Percentiles rank a stretch among this genome's conserved stretches.
Evolutionary conservation across 1,140 invertebrate genomes (phyloP).

Genomic region (Calosoma granatense): DNA sequence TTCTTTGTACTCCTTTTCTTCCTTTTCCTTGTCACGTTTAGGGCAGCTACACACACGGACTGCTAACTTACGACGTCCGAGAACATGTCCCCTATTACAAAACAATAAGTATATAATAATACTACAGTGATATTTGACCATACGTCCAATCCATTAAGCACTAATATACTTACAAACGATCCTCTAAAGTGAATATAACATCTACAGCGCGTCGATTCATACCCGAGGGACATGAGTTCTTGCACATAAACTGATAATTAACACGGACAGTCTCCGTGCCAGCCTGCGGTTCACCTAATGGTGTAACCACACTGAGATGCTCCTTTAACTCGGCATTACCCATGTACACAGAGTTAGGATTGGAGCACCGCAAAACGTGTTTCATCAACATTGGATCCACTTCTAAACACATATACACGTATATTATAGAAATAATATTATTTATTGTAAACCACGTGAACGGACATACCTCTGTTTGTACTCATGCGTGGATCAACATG

Average conservation of each 20-base stretch:
- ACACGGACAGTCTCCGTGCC: conserved; percentile 51
- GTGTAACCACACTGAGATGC: conserved; percentile 42
- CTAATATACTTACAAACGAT: conserved; percentile 38
- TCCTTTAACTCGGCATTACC: conserved; percentile 27
- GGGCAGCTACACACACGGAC: conserved; percentile 74
- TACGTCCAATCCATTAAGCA: too few species aligned
- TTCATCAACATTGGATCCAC: conserved; percentile 15
- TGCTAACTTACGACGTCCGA: conserved; percentile 54
- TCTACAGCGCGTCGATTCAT: conserved; percentile 67
- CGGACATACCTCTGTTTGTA: conserved; percentile 19
- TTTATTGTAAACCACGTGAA: too few species aligned
- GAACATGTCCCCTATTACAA: conserved; percentile 44
- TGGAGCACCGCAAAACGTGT: conserved; percentile 31
- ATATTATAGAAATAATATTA: too few species aligned
- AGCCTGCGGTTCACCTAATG: conserved; percentile 45
- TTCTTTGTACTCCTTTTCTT: conserved; percentile 39
- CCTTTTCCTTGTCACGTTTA: conserved; percentile 60
- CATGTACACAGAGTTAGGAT: conserved; percentile 35
- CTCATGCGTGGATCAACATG: conserved; percentile 20
- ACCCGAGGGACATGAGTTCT: conserved; percentile 66
- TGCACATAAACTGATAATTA: conserved; percentile 67
- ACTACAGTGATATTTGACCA: too few species aligned
- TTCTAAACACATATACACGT: conserved; percentile 19
- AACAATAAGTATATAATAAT: too few species aligned
- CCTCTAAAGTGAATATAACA: conserved; percentile 68